Percentiles rank a stretch among this genome's conserved stretches.
phyloP scores from a whole-genome alignment of 2,888 invertebrate genomes.

The Ormyrus pomaceus region DNA sequence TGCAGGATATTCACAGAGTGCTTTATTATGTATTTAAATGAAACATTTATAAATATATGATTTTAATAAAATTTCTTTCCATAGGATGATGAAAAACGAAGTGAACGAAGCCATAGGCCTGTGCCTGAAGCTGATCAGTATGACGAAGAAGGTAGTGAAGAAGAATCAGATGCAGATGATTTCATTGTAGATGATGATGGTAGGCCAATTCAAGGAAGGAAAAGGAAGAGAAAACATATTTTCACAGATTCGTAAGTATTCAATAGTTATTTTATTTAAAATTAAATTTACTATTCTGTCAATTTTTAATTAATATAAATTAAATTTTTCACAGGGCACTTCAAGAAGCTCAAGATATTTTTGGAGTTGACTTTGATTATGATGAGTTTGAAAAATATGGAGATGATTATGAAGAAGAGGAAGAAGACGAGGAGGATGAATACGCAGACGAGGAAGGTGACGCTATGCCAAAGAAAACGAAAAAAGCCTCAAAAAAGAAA shows the following conservation, averaged over 20 bases:
- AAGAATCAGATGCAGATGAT: slow-evolving; percentile 93
- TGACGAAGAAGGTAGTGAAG: slow-evolving; percentile 87
- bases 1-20: too few relatives aligned
- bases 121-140: slow-evolving; percentile 80
- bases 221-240: slow-evolving; percentile 87
- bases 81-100: slow-evolving; percentile 87
- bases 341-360: slow-evolving; percentile 99
- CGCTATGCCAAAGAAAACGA: slow-evolving; percentile 80
- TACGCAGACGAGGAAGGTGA: slow-evolving; percentile 86
- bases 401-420: slow-evolving; percentile 90
- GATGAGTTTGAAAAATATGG: slow-evolving; percentile 93
- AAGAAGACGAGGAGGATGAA: slow-evolving; percentile 89
- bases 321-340: slow-evolving; percentile 80
- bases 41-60: background rate
- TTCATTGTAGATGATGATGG: slow-evolving; percentile 99
- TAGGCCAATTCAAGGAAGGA: slow-evolving; percentile 88
- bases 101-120: slow-evolving; percentile 82
- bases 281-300: background rate
- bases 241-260: slow-evolving; percentile 89
- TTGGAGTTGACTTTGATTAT: slow-evolving; percentile 99
- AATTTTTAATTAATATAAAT: background rate
- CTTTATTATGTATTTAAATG: background rate
- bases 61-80: slow-evolving; percentile 18
- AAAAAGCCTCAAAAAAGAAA: slow-evolving; percentile 86
- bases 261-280: slow-evolving; percentile 1